A percentile compares a stretch with the other conserved stretches of the same genome.
Evolutionary conservation across 2,797 vertebrate species (phyloP).

Genomic region (Petrocephalus schoutedeni): DNA sequence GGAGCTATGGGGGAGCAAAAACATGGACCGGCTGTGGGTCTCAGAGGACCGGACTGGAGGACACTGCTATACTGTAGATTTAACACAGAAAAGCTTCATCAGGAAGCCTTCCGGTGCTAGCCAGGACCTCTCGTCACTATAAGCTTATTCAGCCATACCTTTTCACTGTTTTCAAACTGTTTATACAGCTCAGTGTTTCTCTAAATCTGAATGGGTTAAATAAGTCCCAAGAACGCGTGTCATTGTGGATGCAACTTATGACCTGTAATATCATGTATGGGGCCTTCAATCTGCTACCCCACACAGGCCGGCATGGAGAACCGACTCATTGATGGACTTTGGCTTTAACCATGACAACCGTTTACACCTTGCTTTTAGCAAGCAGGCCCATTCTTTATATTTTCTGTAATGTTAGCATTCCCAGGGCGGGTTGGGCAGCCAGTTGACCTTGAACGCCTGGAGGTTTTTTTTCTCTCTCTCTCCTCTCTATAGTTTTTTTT

Average conservation of each 20-base stretch:
- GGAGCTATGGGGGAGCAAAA: not conserved
- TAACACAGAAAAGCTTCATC: conserved; percentile 62
- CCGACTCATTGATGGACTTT: not conserved
- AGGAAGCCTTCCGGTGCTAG: conserved; percentile 45
- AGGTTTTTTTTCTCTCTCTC: not conserved
- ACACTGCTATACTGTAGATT: conserved; percentile 55
- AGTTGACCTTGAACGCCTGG: not conserved
- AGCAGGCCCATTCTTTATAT: not conserved
- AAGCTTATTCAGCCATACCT: not conserved
- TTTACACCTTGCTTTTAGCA: not conserved
- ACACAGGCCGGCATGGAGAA: not conserved
- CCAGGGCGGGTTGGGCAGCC: not conserved
- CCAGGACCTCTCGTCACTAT: not conserved
- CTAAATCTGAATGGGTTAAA: not conserved
- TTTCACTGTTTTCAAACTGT: not conserved
- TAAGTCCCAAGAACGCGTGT: not conserved
- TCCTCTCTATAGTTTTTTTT: not conserved
- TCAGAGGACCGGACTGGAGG: not conserved
- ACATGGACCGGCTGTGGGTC: not conserved
- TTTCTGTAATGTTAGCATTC: not conserved
- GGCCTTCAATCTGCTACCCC: not conserved
- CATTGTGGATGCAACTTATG: not conserved
- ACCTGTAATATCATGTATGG: not conserved
- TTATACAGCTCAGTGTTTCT: not conserved
- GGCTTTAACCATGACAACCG: not conserved